Evolutionary conservation across 2,113 vertebrate genomes (phyloP), one percentile per base, ranked within the genome.

Genomic region (Nothobranchius kuhntae): DNA sequence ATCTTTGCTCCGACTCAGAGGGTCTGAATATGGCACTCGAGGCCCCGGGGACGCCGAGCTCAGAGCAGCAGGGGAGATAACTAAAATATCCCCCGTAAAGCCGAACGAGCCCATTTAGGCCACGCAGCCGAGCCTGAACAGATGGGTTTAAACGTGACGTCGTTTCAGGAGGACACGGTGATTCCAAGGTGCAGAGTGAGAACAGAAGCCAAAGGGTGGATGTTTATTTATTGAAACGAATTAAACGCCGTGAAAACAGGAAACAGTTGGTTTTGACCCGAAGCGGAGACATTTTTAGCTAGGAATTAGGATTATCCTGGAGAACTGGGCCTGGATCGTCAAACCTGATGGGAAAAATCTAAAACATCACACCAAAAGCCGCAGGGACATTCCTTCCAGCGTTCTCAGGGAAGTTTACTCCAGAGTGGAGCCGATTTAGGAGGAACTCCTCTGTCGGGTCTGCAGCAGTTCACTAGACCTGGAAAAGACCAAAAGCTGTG

Each of bases 51-150:
- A 80, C 17, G 65, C 52, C 6, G 58, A 65, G 58, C 69, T 73
- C 50, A 67, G 66, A 71, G 75, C 63, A 80, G 61, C 72, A 58
- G 70, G 51, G 73, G 77, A 65, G 75, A 70, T 54, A 76, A 73
- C 70, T 63, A 59, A 79, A 79, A 82, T 71, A 80, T 62, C 77
- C 0, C 17, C 50, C 9, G n/a, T 65, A 60, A 78, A 74, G 61
- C 62, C 24, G 21, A 3, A 13, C n/a, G 65, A 83, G 84, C 62
- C 83, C 54, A 85, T 85, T 86, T 78, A 71, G 61, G 57, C 45
- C 3, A 17, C 36, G 73, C 47, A 47, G 14, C 5, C 2, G 60
- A 3, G 70, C 62, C 63, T 65, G 68, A 78, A 81, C 54, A 81
- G 86, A 82, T 69, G 30, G 26, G 75, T 75, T 81, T 61, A 61